Conservation (phyloP, 2,888 invertebrate species). For the Meiosimyza decipiens region DNA sequence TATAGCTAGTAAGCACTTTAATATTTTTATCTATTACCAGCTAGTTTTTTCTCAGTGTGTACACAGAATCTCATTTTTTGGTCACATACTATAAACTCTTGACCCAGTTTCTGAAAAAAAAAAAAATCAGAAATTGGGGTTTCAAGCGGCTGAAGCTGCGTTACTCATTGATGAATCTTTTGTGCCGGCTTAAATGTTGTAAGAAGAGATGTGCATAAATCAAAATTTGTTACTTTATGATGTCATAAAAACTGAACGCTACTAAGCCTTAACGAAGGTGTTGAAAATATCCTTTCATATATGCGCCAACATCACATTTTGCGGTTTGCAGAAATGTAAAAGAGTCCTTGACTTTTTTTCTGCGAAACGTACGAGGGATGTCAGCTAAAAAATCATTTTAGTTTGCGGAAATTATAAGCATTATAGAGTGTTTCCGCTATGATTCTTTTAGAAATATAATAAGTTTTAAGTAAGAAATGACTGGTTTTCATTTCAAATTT, state of each 20-base stretch:
- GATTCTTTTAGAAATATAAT: too few relatives aligned
- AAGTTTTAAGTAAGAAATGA: too few relatives aligned
- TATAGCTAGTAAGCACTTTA: too few relatives aligned
- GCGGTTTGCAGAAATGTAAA: too few relatives aligned
- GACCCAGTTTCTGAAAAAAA: conserved; percentile 18
- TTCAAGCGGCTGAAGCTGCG: background rate
- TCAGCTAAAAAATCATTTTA: too few relatives aligned
- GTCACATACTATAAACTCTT: conserved; percentile 11
- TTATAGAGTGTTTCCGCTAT: too few relatives aligned
- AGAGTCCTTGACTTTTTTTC: too few relatives aligned
- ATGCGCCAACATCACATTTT: background rate
- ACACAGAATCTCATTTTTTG: background rate
- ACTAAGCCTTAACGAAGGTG: background rate
- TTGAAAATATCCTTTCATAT: background rate
- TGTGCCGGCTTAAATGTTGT: background rate
- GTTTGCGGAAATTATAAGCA: too few relatives aligned
- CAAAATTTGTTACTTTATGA: conserved; percentile 22
- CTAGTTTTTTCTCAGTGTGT: too few relatives aligned
- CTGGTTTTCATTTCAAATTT: too few relatives aligned
- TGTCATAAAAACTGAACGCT: background rate
- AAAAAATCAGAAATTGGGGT: background rate
- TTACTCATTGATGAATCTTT: background rate
- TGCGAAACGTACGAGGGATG: too few relatives aligned
- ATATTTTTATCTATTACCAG: too few relatives aligned
- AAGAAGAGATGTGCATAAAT: conserved; percentile 9